Percentiles rank a stretch among this genome's conserved stretches.
Evolutionary conservation across 2,113 vertebrate genomes (phyloP).

Genomic region (Ictalurus furcatus): DNA sequence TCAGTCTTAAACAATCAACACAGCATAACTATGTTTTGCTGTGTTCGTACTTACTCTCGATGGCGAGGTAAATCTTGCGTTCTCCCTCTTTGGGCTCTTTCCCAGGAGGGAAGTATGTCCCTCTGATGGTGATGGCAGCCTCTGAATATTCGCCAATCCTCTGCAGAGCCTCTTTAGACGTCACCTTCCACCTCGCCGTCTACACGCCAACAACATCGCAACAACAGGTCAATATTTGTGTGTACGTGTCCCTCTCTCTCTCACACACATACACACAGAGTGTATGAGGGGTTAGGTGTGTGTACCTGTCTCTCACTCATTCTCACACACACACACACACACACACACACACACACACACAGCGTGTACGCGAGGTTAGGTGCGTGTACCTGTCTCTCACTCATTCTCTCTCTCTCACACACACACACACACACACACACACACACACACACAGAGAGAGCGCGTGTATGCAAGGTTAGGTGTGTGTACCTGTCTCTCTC

Average conservation of each 20-base stretch:
- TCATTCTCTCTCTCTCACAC: too few species aligned
- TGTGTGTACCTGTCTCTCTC: not conserved
- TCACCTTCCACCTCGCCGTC: conserved; percentile 99
- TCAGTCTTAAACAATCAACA: not conserved
- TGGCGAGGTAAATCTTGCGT: conserved; percentile 97
- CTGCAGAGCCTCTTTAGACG: conserved; percentile 96
- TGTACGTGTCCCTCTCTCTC: not conserved
- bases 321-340: too few species aligned
- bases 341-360: too few species aligned
- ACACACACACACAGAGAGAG: too few species aligned
- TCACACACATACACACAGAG: not conserved
- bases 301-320: not conserved
- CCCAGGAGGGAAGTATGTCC: conserved; percentile 96
- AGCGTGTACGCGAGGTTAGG: not conserved
- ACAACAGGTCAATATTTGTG: not conserved
- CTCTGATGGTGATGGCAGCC: conserved; percentile 97
- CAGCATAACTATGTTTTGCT: not conserved
- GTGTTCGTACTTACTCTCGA: conserved; percentile 85
- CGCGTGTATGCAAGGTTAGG: not conserved
- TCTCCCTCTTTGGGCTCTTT: conserved; percentile 99
- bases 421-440: too few species aligned
- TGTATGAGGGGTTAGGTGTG: not conserved
- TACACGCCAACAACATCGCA: conserved; percentile 54
- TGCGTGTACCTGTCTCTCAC: not conserved
- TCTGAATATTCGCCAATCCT: conserved; percentile 99